Base-by-base conservation (phyloP, 2,888 invertebrate species). In the Hyalella azteca region DNA sequence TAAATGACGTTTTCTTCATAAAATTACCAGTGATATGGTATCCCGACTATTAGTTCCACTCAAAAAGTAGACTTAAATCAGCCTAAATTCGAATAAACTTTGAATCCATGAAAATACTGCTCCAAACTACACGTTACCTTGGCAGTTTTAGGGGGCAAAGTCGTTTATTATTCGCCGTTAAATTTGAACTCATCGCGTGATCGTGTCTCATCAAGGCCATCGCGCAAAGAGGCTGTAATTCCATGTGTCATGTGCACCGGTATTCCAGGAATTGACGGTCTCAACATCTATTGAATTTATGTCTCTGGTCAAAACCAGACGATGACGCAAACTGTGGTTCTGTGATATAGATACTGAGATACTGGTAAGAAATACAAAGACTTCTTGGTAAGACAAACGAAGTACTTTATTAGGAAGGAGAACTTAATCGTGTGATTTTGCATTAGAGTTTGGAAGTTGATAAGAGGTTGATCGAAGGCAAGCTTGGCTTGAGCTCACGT, bases 151-250 rank as follows among this genome's bases (percentile, higher is more conserved):
- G 19, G 66, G 36, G n/a, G 39, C 66, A 22, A 22, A 36, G 66
- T 36, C 19, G 39, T 36, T 7, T 36, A 66, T 66, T 66, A 66
- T 66, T 36, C 29, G 66, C 19, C 66, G 2, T 13, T 39, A 7
- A 66, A 66, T 66, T 22, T 66, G 66, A 66, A 36, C 66, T 36
- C n/a, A 32, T 66, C 29, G 36, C 66, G 66, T 66, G 66, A 66
- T 36, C 36, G 1, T 3, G 7, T 19, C 36, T 19, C 66, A 36
- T 66, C 32, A 66, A 66, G 29, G 32, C 39, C 29, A 66, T 66
- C 36, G 66, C 36, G 66, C 36, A 66, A 66, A 66, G 66, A 66
- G 66, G 36, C 66, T 36, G 36, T 66, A 66, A 66, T 66, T 36
- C 66, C 66, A 36, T 66, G 36, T 66, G 36, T 36, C n/a, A n/a